These are phyloP conservation scores for Brachyalestes nurse DNA, from an alignment of 2,797 vertebrate species.

Conservation along the genomic window DNA sequence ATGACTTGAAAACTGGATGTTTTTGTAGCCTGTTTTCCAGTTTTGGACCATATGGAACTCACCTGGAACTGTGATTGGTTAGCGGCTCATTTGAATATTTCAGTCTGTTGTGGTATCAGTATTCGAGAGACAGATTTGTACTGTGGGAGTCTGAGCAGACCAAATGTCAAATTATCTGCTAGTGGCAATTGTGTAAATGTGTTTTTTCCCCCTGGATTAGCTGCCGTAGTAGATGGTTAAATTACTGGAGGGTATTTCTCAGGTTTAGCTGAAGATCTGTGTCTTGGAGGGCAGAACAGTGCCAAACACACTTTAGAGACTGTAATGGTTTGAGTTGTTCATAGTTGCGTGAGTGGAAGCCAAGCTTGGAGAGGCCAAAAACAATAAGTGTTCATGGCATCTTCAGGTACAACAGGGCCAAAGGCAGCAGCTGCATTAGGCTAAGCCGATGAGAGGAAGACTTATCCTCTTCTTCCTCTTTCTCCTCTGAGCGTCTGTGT, in stretches of 20 bases:
- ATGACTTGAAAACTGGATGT: too few relatives aligned
- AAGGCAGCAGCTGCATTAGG: slow-evolving; percentile 4
- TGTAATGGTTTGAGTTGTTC: neutral
- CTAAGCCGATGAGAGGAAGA: slow-evolving; percentile 26
- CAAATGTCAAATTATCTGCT: too few relatives aligned
- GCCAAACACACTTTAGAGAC: neutral
- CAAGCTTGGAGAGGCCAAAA: neutral
- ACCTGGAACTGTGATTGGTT: too few relatives aligned
- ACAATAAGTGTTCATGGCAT: neutral
- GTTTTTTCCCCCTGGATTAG: too few relatives aligned
- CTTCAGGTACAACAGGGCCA: neutral
- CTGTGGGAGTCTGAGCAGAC: too few relatives aligned
- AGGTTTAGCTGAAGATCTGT: neutral
- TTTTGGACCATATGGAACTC: too few relatives aligned
- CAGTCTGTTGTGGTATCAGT: too few relatives aligned
- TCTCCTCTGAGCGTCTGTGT: neutral
- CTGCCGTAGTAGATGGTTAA: neutral
- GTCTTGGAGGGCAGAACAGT: neutral
- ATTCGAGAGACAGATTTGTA: too few relatives aligned
- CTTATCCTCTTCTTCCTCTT: slow-evolving; percentile 35
- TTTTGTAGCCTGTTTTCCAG: too few relatives aligned
- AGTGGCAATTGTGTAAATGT: too few relatives aligned
- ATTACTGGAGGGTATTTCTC: neutral
- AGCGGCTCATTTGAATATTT: too few relatives aligned
- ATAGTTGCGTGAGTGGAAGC: neutral